Evolutionary conservation across 35 echinoderm and acorn worm genomes (phyloP).

Genomic region (Heliocidaris erythrogramma): DNA sequence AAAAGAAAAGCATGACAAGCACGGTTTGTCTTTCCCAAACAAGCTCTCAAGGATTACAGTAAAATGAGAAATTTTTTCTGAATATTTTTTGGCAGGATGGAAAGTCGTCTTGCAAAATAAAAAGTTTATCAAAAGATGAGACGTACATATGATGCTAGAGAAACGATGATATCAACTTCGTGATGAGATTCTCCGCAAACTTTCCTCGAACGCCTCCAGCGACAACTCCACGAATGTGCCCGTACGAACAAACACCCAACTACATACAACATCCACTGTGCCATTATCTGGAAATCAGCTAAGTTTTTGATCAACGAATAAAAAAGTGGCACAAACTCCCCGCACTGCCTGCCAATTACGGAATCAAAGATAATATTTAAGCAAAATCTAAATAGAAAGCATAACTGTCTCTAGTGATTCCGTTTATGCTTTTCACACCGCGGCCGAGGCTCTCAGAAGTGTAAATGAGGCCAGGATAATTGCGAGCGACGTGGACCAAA

Average conservation of each 20-base stretch:
- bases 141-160: neutral
- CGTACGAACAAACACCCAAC: neutral
- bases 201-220: neutral
- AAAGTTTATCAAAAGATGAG: neutral
- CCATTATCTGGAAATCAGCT: neutral
- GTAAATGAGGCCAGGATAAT: neutral
- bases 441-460: neutral
- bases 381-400: constrained; percentile 11
- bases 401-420: constrained; percentile 30
- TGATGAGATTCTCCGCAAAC: neutral
- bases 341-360: neutral
- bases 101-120: neutral
- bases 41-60: neutral
- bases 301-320: constrained; percentile 16
- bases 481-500: neutral
- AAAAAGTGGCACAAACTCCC: neutral
- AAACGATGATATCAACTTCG: neutral
- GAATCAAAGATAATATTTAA: constrained; percentile 14
- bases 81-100: neutral
- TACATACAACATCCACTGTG: neutral
- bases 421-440: constrained; percentile 31
- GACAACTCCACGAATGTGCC: constrained; percentile 2
- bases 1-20: neutral
- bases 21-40: neutral
- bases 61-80: too few species aligned